Evolutionary conservation across 2,113 vertebrate species (phyloP), one percentile per base, ranked within the genome.

Genomic region (Melospiza melodia): DNA sequence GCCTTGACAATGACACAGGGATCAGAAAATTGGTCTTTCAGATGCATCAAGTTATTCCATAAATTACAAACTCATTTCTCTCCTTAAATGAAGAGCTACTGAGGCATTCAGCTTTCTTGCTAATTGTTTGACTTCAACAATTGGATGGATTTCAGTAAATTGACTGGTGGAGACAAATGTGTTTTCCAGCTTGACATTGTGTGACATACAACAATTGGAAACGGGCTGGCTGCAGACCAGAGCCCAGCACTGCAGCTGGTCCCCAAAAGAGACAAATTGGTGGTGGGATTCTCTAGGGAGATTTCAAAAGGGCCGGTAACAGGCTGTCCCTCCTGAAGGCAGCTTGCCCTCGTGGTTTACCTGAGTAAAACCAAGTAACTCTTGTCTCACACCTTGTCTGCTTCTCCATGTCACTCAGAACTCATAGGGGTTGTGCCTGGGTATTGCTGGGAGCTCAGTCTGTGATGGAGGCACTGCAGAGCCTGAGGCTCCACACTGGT

Each of bases 21-120:
- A 85, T 71, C 48, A 72, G 57, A 62, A 85, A 75, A 93, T 71
- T 91, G 69, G 49, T 49, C 46, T 95, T 87, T 89, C 46, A 87
- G 49, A 72, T 76, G 39, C 49, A 62, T 89, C 63, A 58, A 58
- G 62, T 79, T 96, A 92, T 85, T 93, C 63, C 43, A 79, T 93
- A 85, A 91, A 93, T 80, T 73, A 54, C 23, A 85, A 76, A 87
- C 63, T 52, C 28, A 41, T 94, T 90, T 94, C 6, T 86, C 18
- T 87, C 37, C 63, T 85, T 72, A 87, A 82, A 28, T 82, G 83
- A 89, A 80, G 76, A 94, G 31, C 62, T 93, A 75, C 46, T 86
- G 72, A 86, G 35, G 73, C 12, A 24, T 69, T 83, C 75, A 51
- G 43, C 51, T 88, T 90, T 76, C 73, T 80, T 88, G 37, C 75